These are phyloP conservation scores for Pterocles gutturalis DNA, from an alignment of 2,113 vertebrate genomes.

Conservation along the genomic window DNA sequence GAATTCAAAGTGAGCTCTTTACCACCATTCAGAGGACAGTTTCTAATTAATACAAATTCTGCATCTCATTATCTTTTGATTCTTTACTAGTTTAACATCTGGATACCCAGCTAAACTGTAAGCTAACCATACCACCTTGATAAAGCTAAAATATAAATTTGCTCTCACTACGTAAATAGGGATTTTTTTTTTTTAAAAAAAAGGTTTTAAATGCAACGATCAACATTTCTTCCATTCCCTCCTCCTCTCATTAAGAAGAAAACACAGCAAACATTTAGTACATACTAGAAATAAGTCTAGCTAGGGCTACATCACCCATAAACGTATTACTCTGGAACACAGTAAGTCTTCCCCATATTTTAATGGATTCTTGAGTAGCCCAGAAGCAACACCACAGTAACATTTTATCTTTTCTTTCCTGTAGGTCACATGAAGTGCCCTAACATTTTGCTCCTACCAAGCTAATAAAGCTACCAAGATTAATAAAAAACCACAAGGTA, in stretches of 20 bases:
- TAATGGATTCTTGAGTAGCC: background rate
- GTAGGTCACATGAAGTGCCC: background rate
- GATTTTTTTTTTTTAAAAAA: background rate
- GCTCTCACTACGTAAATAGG: background rate
- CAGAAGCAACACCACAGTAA: background rate
- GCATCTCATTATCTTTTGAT: background rate
- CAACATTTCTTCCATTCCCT: background rate
- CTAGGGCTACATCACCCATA: background rate
- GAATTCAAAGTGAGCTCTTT: conserved; percentile 10
- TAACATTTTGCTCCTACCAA: background rate
- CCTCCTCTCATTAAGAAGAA: background rate
- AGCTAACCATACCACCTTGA: background rate
- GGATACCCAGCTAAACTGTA: background rate
- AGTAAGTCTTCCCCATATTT: background rate
- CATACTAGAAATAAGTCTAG: background rate
- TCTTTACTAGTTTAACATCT: background rate
- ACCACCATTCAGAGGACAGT: background rate
- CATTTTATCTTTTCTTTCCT: background rate
- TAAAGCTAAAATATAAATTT: background rate
- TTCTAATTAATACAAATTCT: background rate
- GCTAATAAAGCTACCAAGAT: background rate
- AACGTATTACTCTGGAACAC: background rate
- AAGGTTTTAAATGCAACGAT: background rate
- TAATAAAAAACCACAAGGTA: background rate
- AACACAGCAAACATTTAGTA: background rate